These are phyloP conservation scores for Monomorium pharaonis DNA, from an alignment of 1,140 invertebrate species.

Conservation along the genomic window DNA sequence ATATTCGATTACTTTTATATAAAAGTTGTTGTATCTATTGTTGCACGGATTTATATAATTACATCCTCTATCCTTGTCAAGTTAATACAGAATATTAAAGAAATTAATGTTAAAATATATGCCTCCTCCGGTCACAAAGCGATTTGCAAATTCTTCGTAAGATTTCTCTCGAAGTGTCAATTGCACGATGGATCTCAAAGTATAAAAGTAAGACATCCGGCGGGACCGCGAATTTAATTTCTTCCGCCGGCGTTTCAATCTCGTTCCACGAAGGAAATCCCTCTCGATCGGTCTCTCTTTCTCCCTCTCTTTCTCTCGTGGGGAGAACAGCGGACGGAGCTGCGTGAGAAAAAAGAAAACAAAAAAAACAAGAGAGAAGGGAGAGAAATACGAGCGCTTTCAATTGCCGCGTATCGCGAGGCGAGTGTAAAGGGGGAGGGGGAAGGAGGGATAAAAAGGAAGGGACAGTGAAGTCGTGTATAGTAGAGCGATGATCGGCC, in stretches of 20 bases:
- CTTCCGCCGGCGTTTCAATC: neutral
- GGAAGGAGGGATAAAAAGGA: too few species aligned
- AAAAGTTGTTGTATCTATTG: neutral
- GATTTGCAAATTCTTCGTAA: neutral
- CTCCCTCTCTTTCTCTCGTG: neutral
- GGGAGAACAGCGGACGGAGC: conserved; percentile 42
- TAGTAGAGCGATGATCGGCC: conserved; percentile 68
- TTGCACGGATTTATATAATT: neutral
- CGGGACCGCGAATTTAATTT: neutral
- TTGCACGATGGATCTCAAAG: neutral
- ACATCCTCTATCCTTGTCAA: neutral
- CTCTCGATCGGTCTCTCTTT: neutral
- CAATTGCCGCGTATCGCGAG: conserved; percentile 56
- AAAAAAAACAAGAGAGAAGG: neutral
- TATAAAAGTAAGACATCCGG: neutral
- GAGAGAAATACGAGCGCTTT: neutral
- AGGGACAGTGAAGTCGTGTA: conserved; percentile 28
- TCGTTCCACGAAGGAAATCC: conserved; percentile 1
- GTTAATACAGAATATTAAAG: neutral
- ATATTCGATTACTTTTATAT: neutral
- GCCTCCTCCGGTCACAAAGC: neutral
- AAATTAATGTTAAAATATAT: neutral
- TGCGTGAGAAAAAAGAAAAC: conserved; percentile 35
- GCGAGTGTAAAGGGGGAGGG: conserved; percentile 18
- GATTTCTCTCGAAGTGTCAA: neutral